These are phyloP conservation scores for Copidosoma aretas DNA, from an alignment of 2,888 invertebrate genomes.

Conservation along the genomic window DNA sequence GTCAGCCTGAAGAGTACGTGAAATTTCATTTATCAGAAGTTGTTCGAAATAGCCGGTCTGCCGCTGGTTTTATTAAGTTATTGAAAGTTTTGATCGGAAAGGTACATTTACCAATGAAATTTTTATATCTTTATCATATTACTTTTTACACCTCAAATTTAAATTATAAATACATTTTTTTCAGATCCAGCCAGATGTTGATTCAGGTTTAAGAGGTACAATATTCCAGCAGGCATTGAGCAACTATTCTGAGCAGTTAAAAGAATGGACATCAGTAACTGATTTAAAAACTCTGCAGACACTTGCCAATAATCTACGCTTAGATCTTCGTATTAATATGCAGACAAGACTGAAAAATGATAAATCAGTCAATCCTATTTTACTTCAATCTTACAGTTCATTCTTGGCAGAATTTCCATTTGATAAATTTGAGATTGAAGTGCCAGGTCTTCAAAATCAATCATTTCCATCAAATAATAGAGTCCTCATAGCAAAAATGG, in stretches of 20 bases:
- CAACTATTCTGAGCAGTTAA: neutral
- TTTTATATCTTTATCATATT: no score
- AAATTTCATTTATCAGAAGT: conserved; percentile 50
- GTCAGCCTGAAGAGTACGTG: conserved; percentile 61
- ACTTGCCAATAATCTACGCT: neutral
- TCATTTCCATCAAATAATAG: conserved; percentile 70
- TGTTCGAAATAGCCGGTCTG: neutral
- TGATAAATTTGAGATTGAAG: conserved; percentile 65
- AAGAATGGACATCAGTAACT: conserved; percentile 42
- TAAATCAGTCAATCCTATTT: neutral
- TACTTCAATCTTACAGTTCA: conserved; percentile 67
- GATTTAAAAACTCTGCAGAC: neutral
- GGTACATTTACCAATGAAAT: no score
- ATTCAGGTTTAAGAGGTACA: neutral
- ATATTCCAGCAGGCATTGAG: neutral
- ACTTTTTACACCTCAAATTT: no score
- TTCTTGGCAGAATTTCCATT: conserved; percentile 68
- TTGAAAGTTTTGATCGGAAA: no score
- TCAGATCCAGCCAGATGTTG: conserved; percentile 1
- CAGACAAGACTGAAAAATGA: neutral
- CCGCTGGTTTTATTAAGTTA: no score
- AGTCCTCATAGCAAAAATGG: conserved; percentile 71
- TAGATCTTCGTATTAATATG: neutral
- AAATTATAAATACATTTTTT: neutral
- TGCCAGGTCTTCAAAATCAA: conserved; percentile 74